Percentiles rank a stretch among this genome's conserved stretches.
phyloP scores from a whole-genome alignment of 2,113 vertebrate species.

The Dipodomys stephensi region DNA sequence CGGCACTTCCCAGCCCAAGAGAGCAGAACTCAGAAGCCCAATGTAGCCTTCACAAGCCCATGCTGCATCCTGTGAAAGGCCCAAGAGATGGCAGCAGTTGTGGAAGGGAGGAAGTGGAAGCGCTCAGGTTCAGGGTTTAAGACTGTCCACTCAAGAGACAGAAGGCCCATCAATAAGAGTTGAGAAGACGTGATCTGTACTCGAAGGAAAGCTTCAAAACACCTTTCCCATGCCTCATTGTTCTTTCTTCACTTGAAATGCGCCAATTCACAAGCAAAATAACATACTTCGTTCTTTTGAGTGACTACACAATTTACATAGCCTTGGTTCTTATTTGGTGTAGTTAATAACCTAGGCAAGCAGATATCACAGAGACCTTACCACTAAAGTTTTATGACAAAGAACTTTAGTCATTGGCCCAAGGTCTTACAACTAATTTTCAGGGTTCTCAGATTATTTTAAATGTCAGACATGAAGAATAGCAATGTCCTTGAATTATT shows the following conservation, averaged over 20 bases:
- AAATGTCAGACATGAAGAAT: neutral
- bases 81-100: too few relatives aligned
- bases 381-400: neutral
- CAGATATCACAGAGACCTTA: neutral
- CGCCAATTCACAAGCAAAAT: neutral
- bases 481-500: neutral
- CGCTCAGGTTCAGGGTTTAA: neutral
- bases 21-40: neutral
- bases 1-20: too few relatives aligned
- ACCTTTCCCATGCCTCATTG: accelerated
- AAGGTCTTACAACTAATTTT: neutral
- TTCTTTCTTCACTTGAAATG: neutral
- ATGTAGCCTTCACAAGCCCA: neutral
- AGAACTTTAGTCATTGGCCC: neutral
- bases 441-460: neutral
- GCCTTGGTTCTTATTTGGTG: neutral
- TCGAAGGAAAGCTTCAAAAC: too few relatives aligned
- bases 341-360: neutral
- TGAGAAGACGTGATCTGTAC: accelerated
- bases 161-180: neutral
- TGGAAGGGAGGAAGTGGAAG: too few relatives aligned
- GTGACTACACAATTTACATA: neutral
- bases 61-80: neutral
- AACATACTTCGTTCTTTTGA: neutral
- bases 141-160: accelerated